Evolutionary conservation across 1,140 invertebrate genomes (phyloP).

Genomic region (Aphis gossypii): DNA sequence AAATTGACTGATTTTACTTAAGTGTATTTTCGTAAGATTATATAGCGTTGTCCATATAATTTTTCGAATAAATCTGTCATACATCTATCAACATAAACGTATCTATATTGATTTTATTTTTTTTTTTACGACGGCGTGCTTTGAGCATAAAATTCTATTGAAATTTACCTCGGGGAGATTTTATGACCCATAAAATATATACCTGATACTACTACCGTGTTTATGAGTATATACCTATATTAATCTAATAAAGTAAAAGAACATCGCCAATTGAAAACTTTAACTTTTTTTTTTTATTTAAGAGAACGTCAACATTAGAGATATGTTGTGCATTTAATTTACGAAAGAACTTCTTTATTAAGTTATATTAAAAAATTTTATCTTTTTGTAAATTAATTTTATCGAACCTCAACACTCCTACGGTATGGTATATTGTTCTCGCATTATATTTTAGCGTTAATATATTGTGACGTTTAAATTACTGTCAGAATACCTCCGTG

Average conservation of each 20-base stretch:
- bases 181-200: constrained; percentile 43
- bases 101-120: constrained; percentile 36
- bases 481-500: neutral
- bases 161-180: constrained; percentile 19
- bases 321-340: neutral
- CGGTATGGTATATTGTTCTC: neutral
- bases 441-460: neutral
- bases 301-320: neutral
- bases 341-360: neutral
- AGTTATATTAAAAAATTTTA: neutral
- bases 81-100: constrained; percentile 16
- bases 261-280: neutral
- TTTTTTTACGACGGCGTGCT: neutral
- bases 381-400: neutral
- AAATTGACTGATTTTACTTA: neutral
- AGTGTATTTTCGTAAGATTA: neutral
- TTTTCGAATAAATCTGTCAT: constrained; percentile 16
- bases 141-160: neutral
- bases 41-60: neutral
- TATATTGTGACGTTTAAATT: neutral
- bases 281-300: neutral
- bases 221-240: constrained; percentile 18
- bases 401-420: neutral
- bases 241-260: constrained; percentile 22
- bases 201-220: neutral